Base-by-base conservation (phyloP, 2,888 invertebrate species). In the Papilio protenor region DNA sequence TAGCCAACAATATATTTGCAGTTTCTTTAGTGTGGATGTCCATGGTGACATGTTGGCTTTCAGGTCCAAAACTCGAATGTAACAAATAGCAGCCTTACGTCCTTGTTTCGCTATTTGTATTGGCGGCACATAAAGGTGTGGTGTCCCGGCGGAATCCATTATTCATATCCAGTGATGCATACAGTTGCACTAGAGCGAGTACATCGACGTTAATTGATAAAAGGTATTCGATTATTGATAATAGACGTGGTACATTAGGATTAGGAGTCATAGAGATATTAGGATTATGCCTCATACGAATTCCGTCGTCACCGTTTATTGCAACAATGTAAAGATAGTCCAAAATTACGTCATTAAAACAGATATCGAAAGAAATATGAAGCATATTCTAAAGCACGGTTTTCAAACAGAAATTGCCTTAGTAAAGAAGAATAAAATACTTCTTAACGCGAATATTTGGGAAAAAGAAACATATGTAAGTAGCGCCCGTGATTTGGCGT, bases 161-260 rank as follows among this genome's bases (percentile, higher is more conserved):
- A 76, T 61, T 77, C 64, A 77, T 52, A 33, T 77, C 40, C 33
- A 73, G 16, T 64, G 49, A 40, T 40, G 64, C 72, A 40, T 66
- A 64, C 61, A 52, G 33, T 40, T 59, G n/a, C 45, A 73, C 64
- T 52, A 64, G 49, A 72, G 33, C 59, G 49, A 72, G 73, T 61
- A 77, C n/a, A 40, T 49, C 33, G 45, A 66, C 52, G 21, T 72
- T 71, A 76, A 76, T 76, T 76, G 27, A 23, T 77, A 77, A 77
- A 16, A 55, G 64, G 8, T 64, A 49, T 52, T 61, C 72, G 21
- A 72, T 64, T 33, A 73, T 73, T 61, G 61, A 57, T 76, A 70
- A 47, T 71, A 47, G 18, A 64, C 11, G 40, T 23, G 69, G 12
- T 52, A 75, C 69, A 69, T 75, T 75, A 55, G 69, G 66, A 40